These are phyloP conservation scores for Trididemnum clinides DNA, from an alignment of 23 tunicate genomes.

Conservation along the genomic window DNA sequence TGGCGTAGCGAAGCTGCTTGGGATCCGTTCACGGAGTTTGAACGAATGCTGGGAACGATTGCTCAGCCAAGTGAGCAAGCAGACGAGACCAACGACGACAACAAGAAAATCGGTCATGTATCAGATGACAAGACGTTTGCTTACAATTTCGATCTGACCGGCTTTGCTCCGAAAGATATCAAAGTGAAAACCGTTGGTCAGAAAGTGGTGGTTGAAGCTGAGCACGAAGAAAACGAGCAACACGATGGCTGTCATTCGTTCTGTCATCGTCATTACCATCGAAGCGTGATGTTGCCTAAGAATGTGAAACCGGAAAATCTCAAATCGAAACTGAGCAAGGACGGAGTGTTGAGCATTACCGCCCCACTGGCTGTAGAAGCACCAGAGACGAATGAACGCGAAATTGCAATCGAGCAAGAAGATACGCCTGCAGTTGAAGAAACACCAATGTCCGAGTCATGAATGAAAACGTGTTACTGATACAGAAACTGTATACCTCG, in stretches of 20 bases:
- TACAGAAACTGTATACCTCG: too few species aligned
- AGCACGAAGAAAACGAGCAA: constrained; percentile 28
- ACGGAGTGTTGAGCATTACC: constrained; percentile 52
- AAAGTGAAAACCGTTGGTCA: constrained; percentile 53
- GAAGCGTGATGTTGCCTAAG: constrained; percentile 51
- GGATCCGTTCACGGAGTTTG: neutral
- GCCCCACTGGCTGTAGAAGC: constrained; percentile 35
- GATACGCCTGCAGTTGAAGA: too few species aligned
- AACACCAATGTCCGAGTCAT: too few species aligned
- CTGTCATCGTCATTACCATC: constrained; percentile 48
- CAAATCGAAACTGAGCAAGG: constrained; percentile 28
- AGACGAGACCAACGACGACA: neutral
- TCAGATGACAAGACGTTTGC: constrained; percentile 26
- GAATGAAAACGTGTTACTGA: too few species aligned
- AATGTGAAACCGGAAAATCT: constrained; percentile 43
- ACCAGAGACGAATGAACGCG: neutral
- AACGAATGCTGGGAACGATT: neutral
- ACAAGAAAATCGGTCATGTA: neutral
- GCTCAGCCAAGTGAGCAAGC: too few species aligned
- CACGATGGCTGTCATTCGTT: constrained; percentile 35
- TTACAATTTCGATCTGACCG: constrained; percentile 30
- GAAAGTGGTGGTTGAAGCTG: constrained; percentile 52
- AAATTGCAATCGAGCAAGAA: constrained; percentile 2
- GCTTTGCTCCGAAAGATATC: constrained; percentile 21
- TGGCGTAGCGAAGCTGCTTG: constrained; percentile 1